These are phyloP conservation scores for Drosophila lacteicornis DNA, from an alignment of 1,140 invertebrate genomes.

Conservation along the genomic window DNA sequence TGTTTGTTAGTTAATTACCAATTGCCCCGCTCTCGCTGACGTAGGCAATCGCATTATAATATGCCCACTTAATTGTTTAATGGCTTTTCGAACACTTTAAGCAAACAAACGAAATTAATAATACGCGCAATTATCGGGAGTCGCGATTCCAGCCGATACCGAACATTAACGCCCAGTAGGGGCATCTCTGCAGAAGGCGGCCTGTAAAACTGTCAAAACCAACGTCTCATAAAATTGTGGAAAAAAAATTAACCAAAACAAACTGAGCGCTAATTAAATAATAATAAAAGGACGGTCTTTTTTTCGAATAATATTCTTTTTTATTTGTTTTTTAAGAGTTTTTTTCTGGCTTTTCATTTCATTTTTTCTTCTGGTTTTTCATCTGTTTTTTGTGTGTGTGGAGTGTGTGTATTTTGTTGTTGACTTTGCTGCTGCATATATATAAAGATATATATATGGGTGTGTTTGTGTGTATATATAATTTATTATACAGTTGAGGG, in stretches of 20 bases:
- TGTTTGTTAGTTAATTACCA: conserved; percentile 77
- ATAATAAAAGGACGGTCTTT: conserved; percentile 69
- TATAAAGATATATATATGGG: conserved; percentile 9
- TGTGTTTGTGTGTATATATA: conserved; percentile 49
- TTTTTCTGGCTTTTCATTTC: conserved; percentile 54
- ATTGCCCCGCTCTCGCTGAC: conserved; percentile 32
- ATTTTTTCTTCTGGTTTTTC: conserved; percentile 76
- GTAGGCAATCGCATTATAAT: conserved; percentile 64
- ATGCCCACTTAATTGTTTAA: conserved; percentile 76
- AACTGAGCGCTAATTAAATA: conserved; percentile 66
- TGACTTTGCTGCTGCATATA: conserved; percentile 65
- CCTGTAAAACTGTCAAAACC: conserved; percentile 70
- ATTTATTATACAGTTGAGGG: conserved; percentile 83
- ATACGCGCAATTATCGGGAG: conserved; percentile 59
- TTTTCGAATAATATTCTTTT: conserved; percentile 82
- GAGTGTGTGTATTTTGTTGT: conserved; percentile 61
- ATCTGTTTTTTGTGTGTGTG: conserved; percentile 33
- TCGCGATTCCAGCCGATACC: conserved; percentile 27
- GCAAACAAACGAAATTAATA: conserved; percentile 63
- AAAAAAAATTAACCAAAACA: conserved; percentile 38
- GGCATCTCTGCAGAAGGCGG: conserved; percentile 32
- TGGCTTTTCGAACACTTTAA: conserved; percentile 78
- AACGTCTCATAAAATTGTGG: conserved; percentile 56
- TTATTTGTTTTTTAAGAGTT: conserved; percentile 77
- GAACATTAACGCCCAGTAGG: conserved; percentile 25